Conservation (phyloP, 2,888 invertebrate species). For the Germaria angustata region DNA sequence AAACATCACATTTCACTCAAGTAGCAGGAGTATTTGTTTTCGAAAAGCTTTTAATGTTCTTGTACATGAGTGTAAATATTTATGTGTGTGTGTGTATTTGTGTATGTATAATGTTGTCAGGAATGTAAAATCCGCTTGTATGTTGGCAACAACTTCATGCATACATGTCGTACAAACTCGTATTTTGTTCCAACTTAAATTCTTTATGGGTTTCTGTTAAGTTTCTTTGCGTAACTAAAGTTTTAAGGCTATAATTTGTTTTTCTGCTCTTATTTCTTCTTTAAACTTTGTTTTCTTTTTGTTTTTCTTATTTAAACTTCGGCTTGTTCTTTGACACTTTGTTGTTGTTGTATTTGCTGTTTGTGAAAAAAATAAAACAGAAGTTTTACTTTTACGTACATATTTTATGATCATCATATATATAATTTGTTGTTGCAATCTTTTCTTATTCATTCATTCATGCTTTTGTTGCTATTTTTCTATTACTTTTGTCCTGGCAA, state of each 20-base stretch:
- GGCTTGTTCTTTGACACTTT: constrained; percentile 61
- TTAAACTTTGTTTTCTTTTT: constrained; percentile 25
- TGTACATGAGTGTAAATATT: not conserved
- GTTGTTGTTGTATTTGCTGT: constrained; percentile 31
- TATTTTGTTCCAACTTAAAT: constrained; percentile 23
- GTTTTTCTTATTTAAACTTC: constrained; percentile 59
- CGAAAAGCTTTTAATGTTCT: not conserved
- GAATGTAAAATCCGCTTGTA: not conserved
- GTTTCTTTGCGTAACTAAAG: constrained; percentile 37
- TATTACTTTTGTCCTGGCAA: constrained; percentile 29
- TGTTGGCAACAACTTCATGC: no score
- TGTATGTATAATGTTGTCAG: not conserved
- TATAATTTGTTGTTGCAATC: constrained; percentile 18
- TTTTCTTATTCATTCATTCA: not conserved
- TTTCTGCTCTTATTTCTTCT: constrained; percentile 33
- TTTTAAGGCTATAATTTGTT: constrained; percentile 61
- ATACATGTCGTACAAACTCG: no score
- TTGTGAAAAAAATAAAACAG: constrained; percentile 29
- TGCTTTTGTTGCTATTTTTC: constrained; percentile 24
- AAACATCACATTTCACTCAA: not conserved
- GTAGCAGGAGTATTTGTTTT: not conserved
- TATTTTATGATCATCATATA: constrained; percentile 57
- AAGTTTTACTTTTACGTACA: constrained; percentile 58
- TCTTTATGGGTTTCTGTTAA: constrained; percentile 33
- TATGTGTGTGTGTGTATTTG: not conserved